Conservation (phyloP, 2,113 vertebrate genomes). For the Platysternon megacephalum region DNA sequence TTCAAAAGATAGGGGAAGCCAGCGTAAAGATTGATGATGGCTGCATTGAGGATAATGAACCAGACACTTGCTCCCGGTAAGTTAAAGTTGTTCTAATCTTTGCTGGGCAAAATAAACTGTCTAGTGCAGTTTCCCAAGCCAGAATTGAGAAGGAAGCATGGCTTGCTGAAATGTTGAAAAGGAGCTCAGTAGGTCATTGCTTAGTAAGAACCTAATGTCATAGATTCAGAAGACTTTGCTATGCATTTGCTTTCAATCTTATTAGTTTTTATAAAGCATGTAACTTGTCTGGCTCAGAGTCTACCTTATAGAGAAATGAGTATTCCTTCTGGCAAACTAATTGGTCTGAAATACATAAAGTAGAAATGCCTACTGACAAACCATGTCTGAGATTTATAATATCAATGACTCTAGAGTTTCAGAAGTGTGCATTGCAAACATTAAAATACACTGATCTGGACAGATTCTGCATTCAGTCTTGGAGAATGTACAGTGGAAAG, state of each 20-base stretch:
- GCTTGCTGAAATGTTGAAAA: conserved; percentile 2
- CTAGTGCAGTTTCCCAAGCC: neutral
- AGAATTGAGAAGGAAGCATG: neutral
- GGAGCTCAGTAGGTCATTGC: neutral
- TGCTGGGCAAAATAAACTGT: neutral
- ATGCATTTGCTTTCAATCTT: neutral
- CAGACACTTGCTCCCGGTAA: conserved; percentile 83
- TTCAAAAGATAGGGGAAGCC: conserved; percentile 76
- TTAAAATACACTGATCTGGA: neutral
- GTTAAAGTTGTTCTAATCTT: conserved; percentile 27
- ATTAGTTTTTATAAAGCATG: neutral
- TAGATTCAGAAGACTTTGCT: neutral
- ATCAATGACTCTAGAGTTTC: neutral
- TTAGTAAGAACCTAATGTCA: neutral
- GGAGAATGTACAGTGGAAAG: neutral
- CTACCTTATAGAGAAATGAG: neutral
- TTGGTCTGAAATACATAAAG: neutral
- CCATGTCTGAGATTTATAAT: neutral
- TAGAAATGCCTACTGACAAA: neutral
- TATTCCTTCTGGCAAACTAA: neutral
- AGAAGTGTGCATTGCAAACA: neutral
- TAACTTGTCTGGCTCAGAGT: neutral
- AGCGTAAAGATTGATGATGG: conserved; percentile 89
- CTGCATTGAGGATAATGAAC: conserved; percentile 68
- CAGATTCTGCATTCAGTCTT: neutral